These are phyloP conservation scores for Macroglossus sobrinus DNA, from an alignment of 2,113 vertebrate species.

Conservation along the genomic window DNA sequence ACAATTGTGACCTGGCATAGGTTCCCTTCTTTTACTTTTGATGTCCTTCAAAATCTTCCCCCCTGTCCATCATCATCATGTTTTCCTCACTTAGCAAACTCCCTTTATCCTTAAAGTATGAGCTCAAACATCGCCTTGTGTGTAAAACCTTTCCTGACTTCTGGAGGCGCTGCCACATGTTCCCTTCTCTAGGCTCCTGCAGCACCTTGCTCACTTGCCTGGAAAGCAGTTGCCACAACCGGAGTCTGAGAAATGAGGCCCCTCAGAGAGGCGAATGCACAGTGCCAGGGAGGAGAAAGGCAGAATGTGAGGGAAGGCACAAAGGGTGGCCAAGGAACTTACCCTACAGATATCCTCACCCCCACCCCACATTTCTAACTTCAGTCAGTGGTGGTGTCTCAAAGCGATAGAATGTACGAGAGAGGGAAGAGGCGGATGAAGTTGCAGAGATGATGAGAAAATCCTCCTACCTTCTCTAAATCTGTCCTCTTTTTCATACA, in stretches of 20 bases:
- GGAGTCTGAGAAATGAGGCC: not conserved
- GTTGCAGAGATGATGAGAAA: not conserved
- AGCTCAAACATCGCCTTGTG: not conserved
- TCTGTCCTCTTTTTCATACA: not conserved
- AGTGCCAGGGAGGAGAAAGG: not conserved
- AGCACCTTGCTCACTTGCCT: not conserved
- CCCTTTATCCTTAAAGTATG: not conserved
- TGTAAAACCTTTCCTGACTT: not conserved
- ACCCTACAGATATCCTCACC: not conserved
- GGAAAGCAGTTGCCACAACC: not conserved
- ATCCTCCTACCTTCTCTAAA: not conserved
- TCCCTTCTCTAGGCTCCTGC: not conserved
- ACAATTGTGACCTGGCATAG: not conserved
- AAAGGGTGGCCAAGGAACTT: not conserved
- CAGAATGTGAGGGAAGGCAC: not conserved
- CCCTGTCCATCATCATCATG: not conserved
- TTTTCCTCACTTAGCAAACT: not conserved
- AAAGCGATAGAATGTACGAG: not conserved
- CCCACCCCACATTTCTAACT: not conserved
- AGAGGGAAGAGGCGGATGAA: not conserved
- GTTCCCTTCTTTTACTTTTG: not conserved
- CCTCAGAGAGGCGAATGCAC: not conserved
- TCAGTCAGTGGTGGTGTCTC: not conserved
- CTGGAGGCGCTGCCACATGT: accelerated
- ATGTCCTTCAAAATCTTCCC: not conserved